Base-by-base conservation (phyloP, 2,888 invertebrate genomes). In the Tineola bisselliella region DNA sequence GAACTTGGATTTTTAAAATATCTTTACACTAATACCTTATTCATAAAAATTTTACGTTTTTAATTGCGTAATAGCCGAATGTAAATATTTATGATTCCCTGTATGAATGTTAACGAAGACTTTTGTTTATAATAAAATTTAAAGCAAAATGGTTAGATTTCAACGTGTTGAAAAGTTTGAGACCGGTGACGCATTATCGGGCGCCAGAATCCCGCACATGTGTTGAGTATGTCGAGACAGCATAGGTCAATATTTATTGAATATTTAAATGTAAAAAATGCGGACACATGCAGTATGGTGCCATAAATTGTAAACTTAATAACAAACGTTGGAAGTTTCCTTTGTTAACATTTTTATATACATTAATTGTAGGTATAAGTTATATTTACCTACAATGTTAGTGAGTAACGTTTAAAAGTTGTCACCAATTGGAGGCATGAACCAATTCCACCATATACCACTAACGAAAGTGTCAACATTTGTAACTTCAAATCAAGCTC, bases 181-280 rank as follows among this genome's bases (percentile, higher is more conserved):
- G 8, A 25, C 56, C 56, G 13, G 30, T 56, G 56, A 56, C 56
- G 56, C 56, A 30, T 4, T 17, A n/a, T 10, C 56, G n/a, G 56
- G 25, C 56, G 56, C 56, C 56, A 13, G 56, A 19, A n/a, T 56
- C 56, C 48, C 38, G 38, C 48, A 48, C 48, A 48, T 48, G 48
- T 48, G 48, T 18, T 15, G 48, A 15, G 48, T 17, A 17, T 48
- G 48, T 18, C 38, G 38, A 38, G 38, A 38, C 38, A n/a, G 2
- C 18, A 48, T 13, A 48, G 48, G 48, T 48, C 48, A 48, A 48
- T 48, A 48, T 17, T 17, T 48, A 48, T 48, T 48, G 18, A 15
- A 48, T 15, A n/a, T 48, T 48, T 18, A 5, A 17, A 48, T 48
- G 10, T n/a, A 48, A 48, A 48, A 48, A 48, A 38, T n/a, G n/a